These are phyloP conservation scores for Margarornis squamiger DNA, from an alignment of 2,797 vertebrate species.

Conservation along the genomic window DNA sequence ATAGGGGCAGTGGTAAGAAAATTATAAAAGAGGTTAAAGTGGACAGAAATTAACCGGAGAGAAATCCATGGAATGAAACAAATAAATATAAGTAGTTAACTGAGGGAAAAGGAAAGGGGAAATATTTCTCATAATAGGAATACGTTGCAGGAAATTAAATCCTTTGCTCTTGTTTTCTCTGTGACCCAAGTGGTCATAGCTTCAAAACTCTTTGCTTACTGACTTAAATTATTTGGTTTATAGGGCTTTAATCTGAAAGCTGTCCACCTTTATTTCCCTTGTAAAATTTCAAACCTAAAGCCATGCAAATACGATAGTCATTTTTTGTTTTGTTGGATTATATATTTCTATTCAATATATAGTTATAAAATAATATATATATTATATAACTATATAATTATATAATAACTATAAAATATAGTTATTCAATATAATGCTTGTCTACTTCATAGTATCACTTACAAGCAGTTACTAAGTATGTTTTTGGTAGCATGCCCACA, in stretches of 20 bases:
- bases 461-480: neutral
- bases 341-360: neutral
- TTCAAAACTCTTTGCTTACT: neutral
- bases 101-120: neutral
- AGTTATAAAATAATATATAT: too few relatives aligned
- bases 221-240: neutral
- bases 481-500: neutral
- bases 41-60: neutral
- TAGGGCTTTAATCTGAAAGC: neutral
- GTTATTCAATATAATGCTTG: neutral
- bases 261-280: neutral
- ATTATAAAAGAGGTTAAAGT: neutral
- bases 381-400: too few relatives aligned
- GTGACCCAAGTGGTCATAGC: neutral
- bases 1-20: neutral
- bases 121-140: neutral
- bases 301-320: neutral
- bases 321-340: neutral
- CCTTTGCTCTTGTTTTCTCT: neutral
- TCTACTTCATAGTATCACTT: neutral
- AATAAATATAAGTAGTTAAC: neutral
- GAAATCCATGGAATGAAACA: neutral
- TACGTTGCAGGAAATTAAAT: neutral
- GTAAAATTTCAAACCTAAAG: neutral
- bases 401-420: too few relatives aligned